Conservation (phyloP, 2,888 invertebrate species). For the Hydrotaea cyrtoneurina region DNA sequence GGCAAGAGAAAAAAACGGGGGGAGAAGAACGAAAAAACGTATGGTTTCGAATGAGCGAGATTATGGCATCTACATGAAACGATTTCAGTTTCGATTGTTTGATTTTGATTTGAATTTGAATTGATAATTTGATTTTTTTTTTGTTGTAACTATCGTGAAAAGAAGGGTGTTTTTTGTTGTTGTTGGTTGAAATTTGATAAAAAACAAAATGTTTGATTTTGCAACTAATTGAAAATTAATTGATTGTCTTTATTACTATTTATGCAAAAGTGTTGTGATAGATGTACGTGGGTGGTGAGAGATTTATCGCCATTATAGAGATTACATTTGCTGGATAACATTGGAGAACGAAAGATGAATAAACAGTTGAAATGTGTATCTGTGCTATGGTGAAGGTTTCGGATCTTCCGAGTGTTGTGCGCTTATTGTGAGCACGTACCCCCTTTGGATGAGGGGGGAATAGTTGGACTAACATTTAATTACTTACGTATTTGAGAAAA, state of each 20-base stretch:
- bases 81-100: slow-evolving; percentile 41
- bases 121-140: slow-evolving; percentile 24
- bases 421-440: too few relatives aligned
- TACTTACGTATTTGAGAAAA: too few relatives aligned
- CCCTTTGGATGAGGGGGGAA: too few relatives aligned
- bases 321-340: slow-evolving; percentile 14
- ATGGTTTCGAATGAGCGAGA: slow-evolving; percentile 77
- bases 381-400: too few relatives aligned
- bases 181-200: slow-evolving; percentile 32
- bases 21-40: slow-evolving; percentile 68
- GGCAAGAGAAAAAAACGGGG: slow-evolving; percentile 65
- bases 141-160: slow-evolving; percentile 59
- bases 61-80: slow-evolving; percentile 72
- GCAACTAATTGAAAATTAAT: slow-evolving; percentile 18
- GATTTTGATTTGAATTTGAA: slow-evolving; percentile 27
- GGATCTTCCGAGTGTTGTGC: too few relatives aligned
- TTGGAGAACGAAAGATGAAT: too few relatives aligned
- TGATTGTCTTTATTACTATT: slow-evolving; percentile 9
- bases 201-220: slow-evolving; percentile 11
- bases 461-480: too few relatives aligned
- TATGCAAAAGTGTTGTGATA: slow-evolving; percentile 24
- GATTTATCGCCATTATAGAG: slow-evolving; percentile 42
- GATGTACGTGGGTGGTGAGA: slow-evolving; percentile 19
- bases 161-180: slow-evolving; percentile 51
- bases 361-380: too few relatives aligned